These are phyloP conservation scores for Gopherus evgoodei DNA, from an alignment of 2,113 vertebrate species.

Conservation along the genomic window DNA sequence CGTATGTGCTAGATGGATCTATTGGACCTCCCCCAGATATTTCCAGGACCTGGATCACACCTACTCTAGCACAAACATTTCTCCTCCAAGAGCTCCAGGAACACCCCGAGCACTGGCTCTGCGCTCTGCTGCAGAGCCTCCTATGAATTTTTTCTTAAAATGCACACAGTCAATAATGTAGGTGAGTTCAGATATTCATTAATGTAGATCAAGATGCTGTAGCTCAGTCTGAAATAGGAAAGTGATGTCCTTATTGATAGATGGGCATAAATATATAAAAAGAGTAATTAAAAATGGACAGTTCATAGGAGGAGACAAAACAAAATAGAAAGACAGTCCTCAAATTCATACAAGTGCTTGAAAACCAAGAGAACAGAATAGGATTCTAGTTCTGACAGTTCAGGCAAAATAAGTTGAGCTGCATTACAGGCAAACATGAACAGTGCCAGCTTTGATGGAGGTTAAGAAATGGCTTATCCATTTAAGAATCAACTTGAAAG, in stretches of 20 bases:
- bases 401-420: background rate
- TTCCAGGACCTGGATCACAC: conserved; percentile 42
- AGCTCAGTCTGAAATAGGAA: background rate
- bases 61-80: conserved; percentile 30
- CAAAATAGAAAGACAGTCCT: background rate
- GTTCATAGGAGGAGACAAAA: background rate
- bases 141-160: background rate
- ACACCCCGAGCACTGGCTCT: background rate
- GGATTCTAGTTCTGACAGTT: background rate
- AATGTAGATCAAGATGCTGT: background rate
- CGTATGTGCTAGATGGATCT: background rate
- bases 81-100: background rate
- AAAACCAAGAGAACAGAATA: background rate
- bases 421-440: background rate
- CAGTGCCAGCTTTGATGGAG: background rate
- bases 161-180: background rate
- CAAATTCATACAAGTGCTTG: background rate
- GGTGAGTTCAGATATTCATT: background rate
- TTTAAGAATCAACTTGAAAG: background rate
- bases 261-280: background rate
- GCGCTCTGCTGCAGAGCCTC: background rate
- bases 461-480: background rate
- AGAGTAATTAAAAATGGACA: background rate
- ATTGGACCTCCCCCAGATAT: background rate
- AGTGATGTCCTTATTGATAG: background rate